Conservation (phyloP, 2,113 vertebrate genomes). For the Ceratotherium simum region DNA sequence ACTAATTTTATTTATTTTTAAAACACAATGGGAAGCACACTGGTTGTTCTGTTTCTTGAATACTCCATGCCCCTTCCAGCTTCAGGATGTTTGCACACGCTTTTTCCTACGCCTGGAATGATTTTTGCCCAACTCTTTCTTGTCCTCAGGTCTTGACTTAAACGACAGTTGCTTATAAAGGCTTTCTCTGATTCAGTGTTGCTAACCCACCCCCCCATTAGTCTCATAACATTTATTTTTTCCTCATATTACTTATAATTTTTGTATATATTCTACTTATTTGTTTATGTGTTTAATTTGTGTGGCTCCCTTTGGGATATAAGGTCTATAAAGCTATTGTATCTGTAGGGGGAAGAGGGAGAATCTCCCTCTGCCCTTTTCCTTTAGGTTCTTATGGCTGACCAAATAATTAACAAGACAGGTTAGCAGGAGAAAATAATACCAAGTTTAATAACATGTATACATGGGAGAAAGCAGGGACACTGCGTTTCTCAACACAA, state of each 20-base stretch:
- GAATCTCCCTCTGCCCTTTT: too few relatives aligned
- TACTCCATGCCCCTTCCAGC: not conserved
- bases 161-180: not conserved
- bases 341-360: too few relatives aligned
- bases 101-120: not conserved
- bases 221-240: not conserved
- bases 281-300: not conserved
- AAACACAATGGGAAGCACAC: not conserved
- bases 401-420: too few relatives aligned
- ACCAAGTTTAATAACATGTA: too few relatives aligned
- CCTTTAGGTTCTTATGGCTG: too few relatives aligned
- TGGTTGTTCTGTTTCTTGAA: not conserved
- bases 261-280: not conserved
- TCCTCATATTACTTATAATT: not conserved
- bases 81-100: not conserved
- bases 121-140: not conserved
- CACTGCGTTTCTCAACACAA: too few relatives aligned
- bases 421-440: too few relatives aligned
- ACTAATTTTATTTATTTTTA: slow-evolving; percentile 29
- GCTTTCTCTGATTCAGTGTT: not conserved
- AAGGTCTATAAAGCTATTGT: not conserved
- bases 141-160: not conserved
- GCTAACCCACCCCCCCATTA: not conserved
- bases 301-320: not conserved
- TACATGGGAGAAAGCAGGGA: too few relatives aligned